phyloP scores from a whole-genome alignment of 2,113 vertebrate species.

The Phyllostomus discolor region DNA sequence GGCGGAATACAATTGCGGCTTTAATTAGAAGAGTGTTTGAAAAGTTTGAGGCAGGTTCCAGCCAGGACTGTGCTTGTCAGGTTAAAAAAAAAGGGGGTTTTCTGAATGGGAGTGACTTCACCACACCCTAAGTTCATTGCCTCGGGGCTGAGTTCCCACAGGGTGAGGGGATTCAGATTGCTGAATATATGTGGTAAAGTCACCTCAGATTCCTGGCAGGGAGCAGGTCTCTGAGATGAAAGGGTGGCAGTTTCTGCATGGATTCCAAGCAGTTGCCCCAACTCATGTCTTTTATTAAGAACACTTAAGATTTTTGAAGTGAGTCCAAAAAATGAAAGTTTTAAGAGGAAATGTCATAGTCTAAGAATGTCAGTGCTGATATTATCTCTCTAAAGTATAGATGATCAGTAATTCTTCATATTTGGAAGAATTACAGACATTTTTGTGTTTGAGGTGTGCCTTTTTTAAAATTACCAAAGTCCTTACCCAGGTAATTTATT shows the following conservation, averaged over 20 bases:
- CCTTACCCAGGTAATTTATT: neutral
- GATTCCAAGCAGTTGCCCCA: neutral
- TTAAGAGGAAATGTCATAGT: slow-evolving; percentile 45
- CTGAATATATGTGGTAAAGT: neutral
- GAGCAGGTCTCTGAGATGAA: neutral
- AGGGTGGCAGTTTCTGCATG: neutral
- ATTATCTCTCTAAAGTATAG: slow-evolving; percentile 38
- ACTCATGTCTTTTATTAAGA: slow-evolving; percentile 52
- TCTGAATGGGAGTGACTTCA: neutral
- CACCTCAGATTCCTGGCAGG: slow-evolving; percentile 19
- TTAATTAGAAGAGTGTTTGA: slow-evolving; percentile 24
- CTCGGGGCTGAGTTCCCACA: slow-evolving; percentile 18
- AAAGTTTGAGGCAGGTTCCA: slow-evolving; percentile 14
- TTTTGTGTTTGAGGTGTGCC: slow-evolving; percentile 23
- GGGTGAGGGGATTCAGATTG: neutral
- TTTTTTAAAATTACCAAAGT: slow-evolving; percentile 32
- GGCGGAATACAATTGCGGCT: neutral
- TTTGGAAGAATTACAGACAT: slow-evolving; percentile 12
- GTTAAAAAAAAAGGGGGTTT: neutral
- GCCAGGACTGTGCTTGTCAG: slow-evolving; percentile 11
- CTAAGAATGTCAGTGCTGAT: slow-evolving; percentile 57
- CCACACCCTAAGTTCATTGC: slow-evolving; percentile 41
- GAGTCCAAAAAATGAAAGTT: slow-evolving; percentile 38
- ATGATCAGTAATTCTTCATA: slow-evolving; percentile 25
- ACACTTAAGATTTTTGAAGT: slow-evolving; percentile 41